Base-by-base conservation (phyloP, 1,140 invertebrate genomes). In the Dendrolimus kikuchii region DNA sequence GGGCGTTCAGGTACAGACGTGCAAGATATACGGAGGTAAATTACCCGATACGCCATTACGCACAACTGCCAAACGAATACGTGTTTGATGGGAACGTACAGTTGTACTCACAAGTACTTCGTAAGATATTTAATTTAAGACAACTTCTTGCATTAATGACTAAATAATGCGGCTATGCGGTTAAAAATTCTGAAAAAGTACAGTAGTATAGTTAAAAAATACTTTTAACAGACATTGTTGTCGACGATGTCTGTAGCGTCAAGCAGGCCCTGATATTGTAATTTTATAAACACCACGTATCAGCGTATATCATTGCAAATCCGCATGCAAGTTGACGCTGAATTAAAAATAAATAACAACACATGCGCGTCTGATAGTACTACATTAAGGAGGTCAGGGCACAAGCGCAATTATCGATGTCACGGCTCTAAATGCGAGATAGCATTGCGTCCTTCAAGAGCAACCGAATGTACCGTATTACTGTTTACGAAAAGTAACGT, bases 351-450 rank as follows among this genome's bases (percentile, higher is more conserved):
- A 23, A 49, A 9, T 48, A 40, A 38, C 46, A 36, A 43, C 51
- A 40, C 38, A 51, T 43, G 68, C 64, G 8, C 47, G 61, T 49
- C 10, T 42, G 37, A 23, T 53, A 57, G 66, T 44, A 44, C 49
- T 77, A 71, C 70, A 40, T 60, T 64, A 71, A 61, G 59, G 66
- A 67, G 77, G 77, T 81, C 77, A 77, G 71, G 67, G 67, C 64
- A 63, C 55, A 59, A 42, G 47, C 62, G 64, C 66, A 71, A 81
- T 81, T 78, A 78, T 65, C 66, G 75, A 81, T 81, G 77, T 74
- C 75, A 81, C 68, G 77, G 68, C 60, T 56, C 44, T 38, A 48
- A 46, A 49, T 51, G 54, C 44, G 23, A 23, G 23, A 51, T 57
- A 62, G 51, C 63, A 56, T 50, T 60, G 55, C 60, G 63, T 72